Conservation (phyloP, 1,140 invertebrate genomes). For the Pseudomyrmex cubaensis region DNA sequence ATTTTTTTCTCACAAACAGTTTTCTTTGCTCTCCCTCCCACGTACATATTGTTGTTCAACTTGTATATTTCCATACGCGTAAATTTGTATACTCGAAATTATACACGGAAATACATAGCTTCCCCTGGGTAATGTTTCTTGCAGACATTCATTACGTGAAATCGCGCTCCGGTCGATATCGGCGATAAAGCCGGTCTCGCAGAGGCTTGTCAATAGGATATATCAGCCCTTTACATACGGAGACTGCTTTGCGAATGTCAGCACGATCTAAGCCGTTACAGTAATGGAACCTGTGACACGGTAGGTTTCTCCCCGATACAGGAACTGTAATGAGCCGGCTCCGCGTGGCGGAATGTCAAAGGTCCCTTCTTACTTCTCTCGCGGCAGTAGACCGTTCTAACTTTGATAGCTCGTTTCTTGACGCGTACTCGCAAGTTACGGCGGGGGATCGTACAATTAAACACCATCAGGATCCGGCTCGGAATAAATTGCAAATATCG, state of each 20-base stretch:
- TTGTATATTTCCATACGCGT: too few species aligned
- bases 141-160: not conserved
- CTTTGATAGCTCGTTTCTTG: conserved; percentile 54
- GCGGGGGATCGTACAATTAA: conserved; percentile 26
- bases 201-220: conserved; percentile 28
- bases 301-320: conserved; percentile 40
- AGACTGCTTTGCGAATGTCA: conserved; percentile 37
- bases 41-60: not conserved
- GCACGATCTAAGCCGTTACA: conserved; percentile 40
- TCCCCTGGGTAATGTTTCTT: not conserved
- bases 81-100: not conserved
- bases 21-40: too few species aligned
- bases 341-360: conserved; percentile 36
- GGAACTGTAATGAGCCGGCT: conserved; percentile 48
- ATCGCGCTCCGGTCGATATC: conserved; percentile 1
- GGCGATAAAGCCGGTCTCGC: not conserved
- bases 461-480: conserved; percentile 9
- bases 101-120: not conserved
- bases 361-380: conserved; percentile 17
- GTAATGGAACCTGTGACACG: conserved; percentile 53
- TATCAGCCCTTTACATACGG: not conserved
- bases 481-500: conserved; percentile 58
- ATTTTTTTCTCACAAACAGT: not conserved
- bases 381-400: conserved; percentile 35
- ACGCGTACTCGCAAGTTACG: conserved; percentile 24